Base-by-base conservation (phyloP, 2,888 invertebrate species). In the Cacoxenus indagator region DNA sequence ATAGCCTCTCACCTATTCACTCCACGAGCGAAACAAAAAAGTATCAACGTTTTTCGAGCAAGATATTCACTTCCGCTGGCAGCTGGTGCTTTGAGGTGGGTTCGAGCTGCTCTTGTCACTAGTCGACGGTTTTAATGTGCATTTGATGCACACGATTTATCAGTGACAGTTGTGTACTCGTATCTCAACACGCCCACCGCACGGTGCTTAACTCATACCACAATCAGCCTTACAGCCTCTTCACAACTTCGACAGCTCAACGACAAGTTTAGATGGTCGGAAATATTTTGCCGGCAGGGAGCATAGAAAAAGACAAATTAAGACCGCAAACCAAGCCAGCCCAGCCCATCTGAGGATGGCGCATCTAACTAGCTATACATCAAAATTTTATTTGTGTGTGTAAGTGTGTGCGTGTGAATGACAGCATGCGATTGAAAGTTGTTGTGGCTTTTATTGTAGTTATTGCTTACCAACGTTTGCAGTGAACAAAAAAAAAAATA, bases 241-340 rank as follows among this genome's bases (percentile, higher is more conserved):
- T 37, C 14, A 14, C 14, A 8, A 37, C 14, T 37, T 11, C 14
- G 9, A 14, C 37, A 37, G 14, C 14, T 37, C 37, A 37, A 8
- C 37, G 37, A 37, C 37, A 37, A 37, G 8, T 37, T 37, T 37
- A 11, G 14, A 37, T 37, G 37, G 37, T 37, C 2, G 37, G 37
- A 37, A 37, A 37, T 37, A 37, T 37, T 37, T 37, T 14, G 37
- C 51, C 11, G 27, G 22, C 31, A 46, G 43, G 67, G 51, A 67
- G 65, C 54, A 73, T 73, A 75, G 76, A 77, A 73, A 76, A 81
- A 11, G 37, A 37, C 37, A 37, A 37, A 37, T 37, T 37, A 37
- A 37, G n/a, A 11, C 37, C 14, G 14, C 37, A 11, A 37, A 37
- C 37, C 37, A 37, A 11, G 37, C 37, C 37, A 11, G 8, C 37